Conservation (phyloP, 2,113 vertebrate genomes). For the Cichladusa arquata region DNA sequence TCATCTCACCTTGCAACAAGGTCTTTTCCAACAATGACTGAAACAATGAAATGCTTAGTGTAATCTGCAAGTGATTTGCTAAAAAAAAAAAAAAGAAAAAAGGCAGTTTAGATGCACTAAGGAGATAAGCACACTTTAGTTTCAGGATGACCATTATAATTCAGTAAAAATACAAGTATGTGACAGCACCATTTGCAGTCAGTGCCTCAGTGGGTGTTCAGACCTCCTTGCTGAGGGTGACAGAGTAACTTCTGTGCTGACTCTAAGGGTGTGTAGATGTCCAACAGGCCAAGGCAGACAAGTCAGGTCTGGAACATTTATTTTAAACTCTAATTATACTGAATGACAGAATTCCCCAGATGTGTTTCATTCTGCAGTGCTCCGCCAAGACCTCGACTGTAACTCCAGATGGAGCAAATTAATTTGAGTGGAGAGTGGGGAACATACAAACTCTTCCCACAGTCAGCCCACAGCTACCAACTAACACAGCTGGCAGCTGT, state of each 20-base stretch:
- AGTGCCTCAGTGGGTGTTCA: background rate
- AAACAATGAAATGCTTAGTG: slow-evolving; percentile 89
- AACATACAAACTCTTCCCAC: background rate
- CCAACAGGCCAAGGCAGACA: background rate
- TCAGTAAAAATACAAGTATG: background rate
- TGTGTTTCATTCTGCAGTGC: background rate
- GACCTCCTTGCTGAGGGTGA: background rate
- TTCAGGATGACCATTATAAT: background rate
- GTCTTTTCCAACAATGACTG: slow-evolving; percentile 91
- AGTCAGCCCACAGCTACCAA: background rate
- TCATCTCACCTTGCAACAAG: slow-evolving; percentile 87
- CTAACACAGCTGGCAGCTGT: background rate
- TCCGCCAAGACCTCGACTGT: rapidly evolving
- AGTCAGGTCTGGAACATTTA: background rate
- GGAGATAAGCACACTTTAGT: background rate
- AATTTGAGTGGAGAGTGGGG: background rate
- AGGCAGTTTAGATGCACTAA: background rate
- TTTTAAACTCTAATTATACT: background rate
- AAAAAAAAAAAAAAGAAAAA: slow-evolving; percentile 6
- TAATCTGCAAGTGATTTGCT: slow-evolving; percentile 93
- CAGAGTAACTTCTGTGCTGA: background rate
- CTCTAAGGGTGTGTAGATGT: background rate
- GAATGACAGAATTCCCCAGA: background rate
- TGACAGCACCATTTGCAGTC: background rate
- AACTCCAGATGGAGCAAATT: background rate